Conservation (phyloP, 2,113 vertebrate genomes). For the Varanus komodoensis region DNA sequence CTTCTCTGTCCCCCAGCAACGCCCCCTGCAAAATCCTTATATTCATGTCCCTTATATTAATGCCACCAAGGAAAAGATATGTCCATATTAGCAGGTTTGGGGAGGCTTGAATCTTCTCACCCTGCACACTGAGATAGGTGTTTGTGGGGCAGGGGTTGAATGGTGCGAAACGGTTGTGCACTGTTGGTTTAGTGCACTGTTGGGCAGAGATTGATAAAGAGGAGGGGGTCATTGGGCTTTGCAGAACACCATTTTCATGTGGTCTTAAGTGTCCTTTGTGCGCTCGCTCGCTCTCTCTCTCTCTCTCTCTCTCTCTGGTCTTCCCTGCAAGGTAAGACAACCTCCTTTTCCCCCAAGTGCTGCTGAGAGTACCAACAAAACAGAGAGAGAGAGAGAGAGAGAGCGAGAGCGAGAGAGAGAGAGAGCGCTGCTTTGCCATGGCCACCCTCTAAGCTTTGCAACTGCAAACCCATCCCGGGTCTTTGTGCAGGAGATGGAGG, state of each 20-base stretch:
- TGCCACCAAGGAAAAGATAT: too few species aligned
- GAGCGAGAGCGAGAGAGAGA: too few species aligned
- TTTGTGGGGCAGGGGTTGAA: too few species aligned
- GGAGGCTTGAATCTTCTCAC: too few species aligned
- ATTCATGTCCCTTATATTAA: too few species aligned
- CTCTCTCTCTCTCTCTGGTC: neutral
- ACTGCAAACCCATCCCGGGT: accelerated
- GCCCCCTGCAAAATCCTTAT: too few species aligned
- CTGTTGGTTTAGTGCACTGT: too few species aligned
- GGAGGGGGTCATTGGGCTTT: neutral
- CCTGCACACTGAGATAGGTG: too few species aligned
- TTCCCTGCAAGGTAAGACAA: neutral
- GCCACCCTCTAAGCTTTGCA: neutral
- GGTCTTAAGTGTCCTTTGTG: neutral
- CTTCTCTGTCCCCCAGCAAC: too few species aligned
- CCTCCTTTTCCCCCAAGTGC: neutral
- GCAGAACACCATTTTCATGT: neutral
- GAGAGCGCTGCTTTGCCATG: accelerated
- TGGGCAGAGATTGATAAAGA: neutral
- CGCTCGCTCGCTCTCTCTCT: neutral
- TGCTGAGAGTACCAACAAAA: too few species aligned
- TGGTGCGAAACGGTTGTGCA: too few species aligned
- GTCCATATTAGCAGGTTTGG: too few species aligned
- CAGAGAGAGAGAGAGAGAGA: neutral
- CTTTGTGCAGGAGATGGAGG: slow-evolving; percentile 16